Base-by-base conservation (phyloP, 2,113 vertebrate species). In the Centropus bengalensis region DNA sequence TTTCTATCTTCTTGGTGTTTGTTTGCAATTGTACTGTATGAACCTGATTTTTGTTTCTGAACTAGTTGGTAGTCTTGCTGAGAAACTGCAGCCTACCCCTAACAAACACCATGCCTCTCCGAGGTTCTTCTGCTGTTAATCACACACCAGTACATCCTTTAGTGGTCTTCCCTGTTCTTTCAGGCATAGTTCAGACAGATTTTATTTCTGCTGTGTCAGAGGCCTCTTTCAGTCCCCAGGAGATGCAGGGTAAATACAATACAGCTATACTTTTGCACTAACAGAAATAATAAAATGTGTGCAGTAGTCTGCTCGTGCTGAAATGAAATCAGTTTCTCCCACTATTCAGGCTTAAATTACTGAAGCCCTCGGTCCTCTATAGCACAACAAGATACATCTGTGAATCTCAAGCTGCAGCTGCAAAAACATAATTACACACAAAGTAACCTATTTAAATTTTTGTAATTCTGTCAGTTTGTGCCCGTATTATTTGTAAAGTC, bases 331-430 rank as follows among this genome's bases (percentile, higher is more conserved):
- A 78, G 33, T 40, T 74, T 51, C 20, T 56, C 38, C 42, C 32
- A 16, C 12, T 19, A 15, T 33, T 80, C 67, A 85, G 38, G 51
- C 22, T 85, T 3, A 56, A 77, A 78, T 22, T 66, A 55, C 67
- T 22, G 55, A 55, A 89, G 38, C 54, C 45, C 49, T 76, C 66
- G 40, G 17, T 32, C 49, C 62, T 58, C 52, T 87, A 45, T 3
- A 82, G 49, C 63, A 85, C 81, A 36, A 85, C 38, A 75, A 32
- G 59, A 51, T 75, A 8, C 10, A 75, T 55, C 66, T 63, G 70
- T 52, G 63, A 42, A 47, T 54, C 58, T 71, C 26, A 60, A 84
- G n/a, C 38, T 89, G 76, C 87, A 96, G 86, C 76, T 96, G 83
- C 24, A 75, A 81, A 89, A 95, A 92, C 62, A 49, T 49, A 82